These are phyloP conservation scores for Diabrotica balteata DNA, from an alignment of 2,888 invertebrate genomes.

Conservation along the genomic window DNA sequence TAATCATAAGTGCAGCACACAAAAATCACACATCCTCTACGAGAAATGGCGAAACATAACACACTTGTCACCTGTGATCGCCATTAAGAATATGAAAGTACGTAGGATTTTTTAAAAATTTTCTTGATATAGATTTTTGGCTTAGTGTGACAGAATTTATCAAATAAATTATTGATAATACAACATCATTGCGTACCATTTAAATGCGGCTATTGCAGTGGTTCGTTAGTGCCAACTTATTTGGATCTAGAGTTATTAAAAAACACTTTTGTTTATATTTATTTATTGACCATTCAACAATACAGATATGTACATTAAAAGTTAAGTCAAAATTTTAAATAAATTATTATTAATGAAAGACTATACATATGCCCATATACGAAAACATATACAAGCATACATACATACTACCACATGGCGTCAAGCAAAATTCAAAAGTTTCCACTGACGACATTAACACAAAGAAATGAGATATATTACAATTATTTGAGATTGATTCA, in stretches of 20 bases:
- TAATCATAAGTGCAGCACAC: too few species aligned
- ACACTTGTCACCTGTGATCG: too few species aligned
- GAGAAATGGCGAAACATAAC: too few species aligned
- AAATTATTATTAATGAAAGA: slow-evolving; percentile 32
- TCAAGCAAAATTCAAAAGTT: slow-evolving; percentile 30
- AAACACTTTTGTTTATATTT: slow-evolving; percentile 18
- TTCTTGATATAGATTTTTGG: too few species aligned
- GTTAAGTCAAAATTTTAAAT: slow-evolving; percentile 30
- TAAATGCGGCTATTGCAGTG: too few species aligned
- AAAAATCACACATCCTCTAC: too few species aligned
- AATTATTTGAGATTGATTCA: not conserved
- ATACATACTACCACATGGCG: slow-evolving; percentile 28
- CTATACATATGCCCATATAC: slow-evolving; percentile 24
- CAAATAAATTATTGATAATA: too few species aligned
- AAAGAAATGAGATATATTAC: slow-evolving; percentile 17
- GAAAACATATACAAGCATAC: slow-evolving; percentile 28
- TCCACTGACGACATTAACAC: slow-evolving; percentile 18
- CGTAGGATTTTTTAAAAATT: too few species aligned
- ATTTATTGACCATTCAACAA: slow-evolving; percentile 37
- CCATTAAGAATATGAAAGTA: too few species aligned
- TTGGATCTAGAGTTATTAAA: not conserved
- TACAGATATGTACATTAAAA: slow-evolving; percentile 37
- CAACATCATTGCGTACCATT: too few species aligned
- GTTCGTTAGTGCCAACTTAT: too few species aligned
- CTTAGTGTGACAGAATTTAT: too few species aligned